phyloP scores from a whole-genome alignment of 1,140 invertebrate species.

The Artemia franciscana region DNA sequence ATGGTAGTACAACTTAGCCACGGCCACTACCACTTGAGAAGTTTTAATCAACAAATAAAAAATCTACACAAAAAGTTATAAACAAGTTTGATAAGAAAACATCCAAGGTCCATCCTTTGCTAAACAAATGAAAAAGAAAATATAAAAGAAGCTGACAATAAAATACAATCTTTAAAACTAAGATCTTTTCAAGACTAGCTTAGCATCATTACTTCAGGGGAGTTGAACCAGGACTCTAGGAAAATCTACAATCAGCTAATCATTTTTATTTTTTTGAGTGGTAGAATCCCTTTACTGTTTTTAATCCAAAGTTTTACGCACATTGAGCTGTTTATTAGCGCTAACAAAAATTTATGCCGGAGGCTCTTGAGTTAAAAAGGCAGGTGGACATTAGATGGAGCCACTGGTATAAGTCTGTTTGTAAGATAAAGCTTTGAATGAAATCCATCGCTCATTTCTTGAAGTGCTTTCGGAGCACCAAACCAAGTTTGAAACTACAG shows the following conservation, averaged over 20 bases:
- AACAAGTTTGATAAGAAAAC: too few relatives aligned
- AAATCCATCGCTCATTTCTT: neutral
- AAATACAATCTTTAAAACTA: too few relatives aligned
- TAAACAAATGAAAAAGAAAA: too few relatives aligned
- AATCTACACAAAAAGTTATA: too few relatives aligned
- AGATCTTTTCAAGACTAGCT: too few relatives aligned
- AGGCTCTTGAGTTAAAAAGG: neutral
- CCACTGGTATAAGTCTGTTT: neutral
- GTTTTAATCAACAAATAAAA: too few relatives aligned
- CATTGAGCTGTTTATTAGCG: neutral
- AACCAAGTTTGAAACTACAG: too few relatives aligned
- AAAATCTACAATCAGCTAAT: too few relatives aligned
- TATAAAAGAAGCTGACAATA: too few relatives aligned
- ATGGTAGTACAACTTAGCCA: conserved; percentile 87
- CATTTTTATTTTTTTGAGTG: neutral
- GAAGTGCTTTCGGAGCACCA: neutral
- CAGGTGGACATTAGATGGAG: neutral
- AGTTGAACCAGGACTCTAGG: too few relatives aligned
- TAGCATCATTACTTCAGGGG: too few relatives aligned
- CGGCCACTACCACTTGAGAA: conserved; percentile 87
- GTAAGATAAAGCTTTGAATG: neutral
- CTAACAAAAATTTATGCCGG: neutral
- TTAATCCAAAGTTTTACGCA: neutral
- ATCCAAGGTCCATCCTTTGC: too few relatives aligned
- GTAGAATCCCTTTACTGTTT: neutral